Evolutionary conservation across 2,888 invertebrate genomes (phyloP), one percentile per base, ranked within the genome.

Genomic region (Cerceris rybyensis): DNA sequence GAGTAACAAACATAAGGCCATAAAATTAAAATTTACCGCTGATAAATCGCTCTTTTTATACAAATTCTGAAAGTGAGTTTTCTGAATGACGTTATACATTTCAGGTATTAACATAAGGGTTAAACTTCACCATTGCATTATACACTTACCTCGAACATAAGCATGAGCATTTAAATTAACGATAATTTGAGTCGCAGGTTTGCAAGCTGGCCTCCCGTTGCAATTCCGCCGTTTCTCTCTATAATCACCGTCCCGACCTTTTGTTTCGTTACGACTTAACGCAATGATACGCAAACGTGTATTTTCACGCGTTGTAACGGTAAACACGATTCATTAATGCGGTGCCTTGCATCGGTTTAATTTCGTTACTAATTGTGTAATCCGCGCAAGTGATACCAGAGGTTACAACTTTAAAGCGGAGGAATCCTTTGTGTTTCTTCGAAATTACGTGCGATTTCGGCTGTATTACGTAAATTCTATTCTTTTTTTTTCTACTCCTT

Each of bases 101-200:
- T 28, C 28, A 28, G 28, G 28, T 28, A 28, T 28, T 28, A 28
- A 28, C 28, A 28, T 28, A 28, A 28, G 28, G 28, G 81, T 83
- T 84, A 81, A 87, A 82, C 69, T 82, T 76, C 68, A 43, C 65
- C 43, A 63, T 13, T 63, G 78, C 65, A 67, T 71, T 73, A 76
- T 75, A 73, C 76, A 71, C 69, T 68, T 67, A 66, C 67, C 68
- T 66, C 72, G 54, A 76, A 78, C 72, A 73, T 78, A 85, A 85
- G 78, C 77, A 68, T 68, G 61, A 55, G 83, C 80, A 81, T 88
- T 86, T 81, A 81, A 85, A 88, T 88, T 83, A 85, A 86, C 86
- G 81, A 81, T 87, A 84, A 86, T 88, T 86, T 73, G 66, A 78
- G 75, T 79, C 76, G 77, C 74, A 70, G 75, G 70, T 73, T 75